Evolutionary conservation across 2,888 invertebrate genomes (phyloP).

Genomic region (Lithophane leautieri): DNA sequence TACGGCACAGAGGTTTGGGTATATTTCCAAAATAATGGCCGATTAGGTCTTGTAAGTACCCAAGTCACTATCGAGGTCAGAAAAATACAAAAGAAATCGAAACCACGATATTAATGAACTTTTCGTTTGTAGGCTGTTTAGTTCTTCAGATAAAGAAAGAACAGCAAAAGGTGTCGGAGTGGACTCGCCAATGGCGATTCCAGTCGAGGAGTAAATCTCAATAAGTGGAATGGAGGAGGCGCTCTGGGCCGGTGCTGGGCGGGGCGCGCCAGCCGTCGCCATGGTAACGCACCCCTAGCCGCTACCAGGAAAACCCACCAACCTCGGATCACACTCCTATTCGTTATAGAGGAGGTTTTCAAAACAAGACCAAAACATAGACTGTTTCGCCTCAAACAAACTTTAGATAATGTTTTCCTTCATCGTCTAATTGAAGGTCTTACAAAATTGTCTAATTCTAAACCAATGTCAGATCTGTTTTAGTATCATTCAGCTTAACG

Average conservation of each 20-base stretch:
- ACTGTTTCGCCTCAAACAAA: conserved; percentile 11
- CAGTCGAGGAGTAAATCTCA: conserved; percentile 79
- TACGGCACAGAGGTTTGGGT: background rate
- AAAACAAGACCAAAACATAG: conserved; percentile 54
- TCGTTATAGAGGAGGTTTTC: conserved; percentile 47
- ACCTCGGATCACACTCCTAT: conserved; percentile 61
- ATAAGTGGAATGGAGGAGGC: conserved; percentile 77
- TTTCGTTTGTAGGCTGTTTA: conserved; percentile 16
- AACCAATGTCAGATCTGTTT: conserved; percentile 45
- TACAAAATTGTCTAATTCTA: conserved; percentile 40
- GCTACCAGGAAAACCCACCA: conserved; percentile 70
- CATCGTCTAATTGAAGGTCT: conserved; percentile 33
- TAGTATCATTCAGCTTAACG: conserved; percentile 39
- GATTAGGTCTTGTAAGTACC: conserved; percentile 14
- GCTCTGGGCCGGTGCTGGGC: conserved; percentile 77
- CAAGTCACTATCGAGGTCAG: conserved; percentile 22
- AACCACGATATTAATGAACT: conserved; percentile 7
- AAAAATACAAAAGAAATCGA: conserved; percentile 34
- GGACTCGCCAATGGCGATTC: conserved; percentile 78
- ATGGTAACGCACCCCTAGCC: conserved; percentile 83
- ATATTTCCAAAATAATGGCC: background rate
- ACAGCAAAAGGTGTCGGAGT: conserved; percentile 54
- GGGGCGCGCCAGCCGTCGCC: conserved; percentile 85
- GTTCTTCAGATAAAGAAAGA: conserved; percentile 47
- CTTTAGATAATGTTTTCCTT: conserved; percentile 6